Conservation (phyloP, 2,888 invertebrate genomes). For the Trichogramma evanescens region DNA sequence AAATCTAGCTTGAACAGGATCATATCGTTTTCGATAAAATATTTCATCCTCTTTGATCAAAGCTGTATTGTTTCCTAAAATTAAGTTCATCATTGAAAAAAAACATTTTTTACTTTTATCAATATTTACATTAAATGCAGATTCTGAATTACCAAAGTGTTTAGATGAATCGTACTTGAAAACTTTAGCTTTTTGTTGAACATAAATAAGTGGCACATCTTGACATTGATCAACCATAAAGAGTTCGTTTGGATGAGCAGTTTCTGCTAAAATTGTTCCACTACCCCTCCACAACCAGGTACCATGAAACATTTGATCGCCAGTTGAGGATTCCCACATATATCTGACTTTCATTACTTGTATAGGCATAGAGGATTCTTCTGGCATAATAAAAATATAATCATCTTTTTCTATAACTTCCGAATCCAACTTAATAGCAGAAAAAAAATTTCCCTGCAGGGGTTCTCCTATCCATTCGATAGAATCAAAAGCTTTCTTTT, state of each 20-base stretch:
- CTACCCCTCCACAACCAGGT: slow-evolving; percentile 65
- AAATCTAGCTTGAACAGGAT: slow-evolving; percentile 32
- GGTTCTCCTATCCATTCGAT: slow-evolving; percentile 59
- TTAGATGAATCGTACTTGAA: slow-evolving; percentile 44
- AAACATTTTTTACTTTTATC: neutral
- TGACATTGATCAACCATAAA: slow-evolving; percentile 70
- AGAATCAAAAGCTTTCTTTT: slow-evolving; percentile 5
- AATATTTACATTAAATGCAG: slow-evolving; percentile 43
- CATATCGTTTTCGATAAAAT: slow-evolving; percentile 58
- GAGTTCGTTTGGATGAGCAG: slow-evolving; percentile 66
- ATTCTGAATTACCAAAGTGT: slow-evolving; percentile 64
- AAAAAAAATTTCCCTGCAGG: slow-evolving; percentile 48
- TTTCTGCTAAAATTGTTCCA: slow-evolving; percentile 72
- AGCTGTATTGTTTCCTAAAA: neutral
- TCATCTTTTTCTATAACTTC: slow-evolving; percentile 57
- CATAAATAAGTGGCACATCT: slow-evolving; percentile 53
- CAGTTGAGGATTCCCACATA: slow-evolving; percentile 63
- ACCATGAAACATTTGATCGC: slow-evolving; percentile 60
- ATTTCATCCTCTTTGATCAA: slow-evolving; percentile 27
- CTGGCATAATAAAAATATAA: slow-evolving; percentile 66
- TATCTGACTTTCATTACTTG: slow-evolving; percentile 64
- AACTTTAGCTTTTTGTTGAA: slow-evolving; percentile 42
- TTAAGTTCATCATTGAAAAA: neutral
- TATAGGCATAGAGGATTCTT: slow-evolving; percentile 58
- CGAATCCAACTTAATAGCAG: slow-evolving; percentile 41